Evolutionary conservation across 2,888 invertebrate genomes (phyloP).

Genomic region (Clistopyga incitator): DNA sequence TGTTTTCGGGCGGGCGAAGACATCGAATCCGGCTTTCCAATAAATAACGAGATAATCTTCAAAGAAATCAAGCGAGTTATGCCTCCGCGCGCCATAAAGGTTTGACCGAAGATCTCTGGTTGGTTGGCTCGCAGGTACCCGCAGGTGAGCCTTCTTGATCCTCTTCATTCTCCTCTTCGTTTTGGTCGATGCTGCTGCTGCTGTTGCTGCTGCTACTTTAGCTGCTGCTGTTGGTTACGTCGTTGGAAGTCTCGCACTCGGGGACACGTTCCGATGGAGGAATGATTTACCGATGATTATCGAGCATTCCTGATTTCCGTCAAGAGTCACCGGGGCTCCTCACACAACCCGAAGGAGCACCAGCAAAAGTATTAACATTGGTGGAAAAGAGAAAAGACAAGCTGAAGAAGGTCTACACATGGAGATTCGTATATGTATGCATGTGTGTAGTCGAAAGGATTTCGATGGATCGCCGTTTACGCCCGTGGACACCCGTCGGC

Average conservation of each 20-base stretch:
- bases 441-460: constrained; percentile 58
- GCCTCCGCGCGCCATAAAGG: constrained; percentile 79
- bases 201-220: constrained; percentile 25
- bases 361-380: constrained; percentile 35
- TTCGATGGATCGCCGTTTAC: constrained; percentile 67
- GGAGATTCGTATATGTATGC: background rate
- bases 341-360: constrained; percentile 35
- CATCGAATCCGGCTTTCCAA: constrained; percentile 79
- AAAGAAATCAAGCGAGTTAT: constrained; percentile 83
- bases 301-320: constrained; percentile 77
- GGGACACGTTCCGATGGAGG: constrained; percentile 64
- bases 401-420: constrained; percentile 21
- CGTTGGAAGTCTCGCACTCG: constrained; percentile 45
- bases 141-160: constrained; percentile 66
- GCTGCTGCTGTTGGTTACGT: constrained; percentile 54
- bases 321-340: constrained; percentile 54
- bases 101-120: constrained; percentile 75
- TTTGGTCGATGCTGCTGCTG: constrained; percentile 18
- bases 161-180: constrained; percentile 59
- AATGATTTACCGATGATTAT: constrained; percentile 81
- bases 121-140: constrained; percentile 68
- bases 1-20: constrained; percentile 74
- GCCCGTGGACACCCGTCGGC: constrained; percentile 62
- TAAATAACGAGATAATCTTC: constrained; percentile 83
- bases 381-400: constrained; percentile 51